Base-by-base conservation (phyloP, 2,888 invertebrate species). In the Callimorpha dominula region DNA sequence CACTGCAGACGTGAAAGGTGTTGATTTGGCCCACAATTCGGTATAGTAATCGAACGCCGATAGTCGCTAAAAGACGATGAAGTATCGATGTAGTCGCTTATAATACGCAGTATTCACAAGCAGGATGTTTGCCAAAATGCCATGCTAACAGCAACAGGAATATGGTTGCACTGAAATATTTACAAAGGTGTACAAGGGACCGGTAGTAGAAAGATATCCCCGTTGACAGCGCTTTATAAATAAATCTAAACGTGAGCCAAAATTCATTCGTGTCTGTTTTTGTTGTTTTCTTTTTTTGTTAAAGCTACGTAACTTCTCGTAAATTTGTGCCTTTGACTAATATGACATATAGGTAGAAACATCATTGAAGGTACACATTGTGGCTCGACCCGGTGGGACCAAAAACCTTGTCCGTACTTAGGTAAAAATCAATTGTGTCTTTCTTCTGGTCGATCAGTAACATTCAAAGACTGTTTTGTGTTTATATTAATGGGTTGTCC, bases 391-490 rank as follows among this genome's bases (percentile, higher is more conserved):
- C 20, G 8, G 5, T 57, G 20, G 20, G 20, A n/a, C 20, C 12
- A 20, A 20, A 31, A 31, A 31, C 31, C 8, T 14, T 17, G 62
- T 3, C 63, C 49, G 49, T 65, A 49, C 20, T 20, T 20, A 46
- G 46, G 31, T 49, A 49, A 49, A 49, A 65, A 65, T 31, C 49
- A 49, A 20, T 65, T 65, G 20, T 49, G 20, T 49, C 15, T 31
- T 46, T 65, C 46, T 65, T 65, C 31, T 65, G 46, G 65, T 15
- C 65, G 49, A 65, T 20, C 15, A 15, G 49, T 65, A 14, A 46
- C 65, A 20, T 43, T 65, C 7, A 46, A 20, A 46, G n/a, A 64
- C 14, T n/a, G n/a, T 14, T n/a, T 65, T 65, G 14, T 20, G 31
- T 31, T 49, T 49, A 31, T 14, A 49, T 49, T 15, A 49, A 8